These are phyloP conservation scores for Epicampocera succincta DNA, from an alignment of 2,888 invertebrate genomes.

Conservation along the genomic window DNA sequence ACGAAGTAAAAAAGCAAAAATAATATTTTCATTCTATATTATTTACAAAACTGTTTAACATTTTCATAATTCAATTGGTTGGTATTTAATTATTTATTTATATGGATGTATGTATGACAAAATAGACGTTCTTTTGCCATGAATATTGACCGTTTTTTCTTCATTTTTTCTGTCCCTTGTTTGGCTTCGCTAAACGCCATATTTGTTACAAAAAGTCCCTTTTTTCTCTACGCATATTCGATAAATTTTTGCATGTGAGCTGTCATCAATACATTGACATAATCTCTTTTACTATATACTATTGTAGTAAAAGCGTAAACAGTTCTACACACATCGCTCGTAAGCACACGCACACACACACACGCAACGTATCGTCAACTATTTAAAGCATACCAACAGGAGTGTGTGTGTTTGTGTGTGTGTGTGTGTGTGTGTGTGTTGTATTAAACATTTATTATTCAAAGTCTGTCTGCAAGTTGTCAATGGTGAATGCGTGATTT, in stretches of 20 bases:
- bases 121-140: no score
- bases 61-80: no score
- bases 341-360: neutral
- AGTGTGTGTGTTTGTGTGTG: no score
- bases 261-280: conserved; percentile 48
- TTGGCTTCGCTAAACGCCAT: conserved; percentile 54
- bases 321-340: conserved; percentile 1
- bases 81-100: no score
- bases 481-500: conserved; percentile 22
- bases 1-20: no score
- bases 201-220: conserved; percentile 47
- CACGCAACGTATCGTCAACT: neutral
- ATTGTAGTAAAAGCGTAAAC: neutral
- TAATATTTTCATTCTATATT: no score
- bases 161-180: conserved; percentile 5
- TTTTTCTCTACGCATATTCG: conserved; percentile 63
- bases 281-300: conserved; percentile 1
- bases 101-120: no score
- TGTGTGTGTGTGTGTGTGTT: neutral
- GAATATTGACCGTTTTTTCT: neutral
- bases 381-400: conserved; percentile 49
- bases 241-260: conserved; percentile 28
- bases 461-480: conserved; percentile 24
- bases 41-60: no score
- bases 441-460: conserved; percentile 14